Percentiles rank a stretch among this genome's conserved stretches.
phyloP scores from a whole-genome alignment of 1,140 invertebrate species.

The Neodiprion virginianus region DNA sequence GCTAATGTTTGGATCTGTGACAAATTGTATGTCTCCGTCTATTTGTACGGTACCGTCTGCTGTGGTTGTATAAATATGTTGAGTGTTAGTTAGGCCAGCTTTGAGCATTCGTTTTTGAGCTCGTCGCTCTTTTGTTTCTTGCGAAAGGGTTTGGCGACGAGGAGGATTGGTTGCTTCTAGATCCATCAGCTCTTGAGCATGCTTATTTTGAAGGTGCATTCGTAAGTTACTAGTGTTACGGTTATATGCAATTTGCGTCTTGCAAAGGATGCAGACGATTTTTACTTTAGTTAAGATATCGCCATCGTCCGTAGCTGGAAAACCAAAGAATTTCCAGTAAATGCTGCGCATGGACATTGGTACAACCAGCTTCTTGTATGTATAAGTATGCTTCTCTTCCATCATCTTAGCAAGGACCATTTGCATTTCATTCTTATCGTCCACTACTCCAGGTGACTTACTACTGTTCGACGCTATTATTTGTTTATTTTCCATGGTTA shows the following conservation, averaged over 20 bases:
- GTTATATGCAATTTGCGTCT: slow-evolving; percentile 69
- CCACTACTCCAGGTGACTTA: slow-evolving; percentile 19
- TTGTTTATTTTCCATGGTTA: slow-evolving; percentile 34
- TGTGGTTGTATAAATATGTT: slow-evolving; percentile 59
- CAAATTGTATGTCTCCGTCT: slow-evolving; percentile 59
- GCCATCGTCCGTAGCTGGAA: slow-evolving; percentile 68
- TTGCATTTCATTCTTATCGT: slow-evolving; percentile 46
- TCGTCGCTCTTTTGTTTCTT: slow-evolving; percentile 55
- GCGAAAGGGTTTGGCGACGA: slow-evolving; percentile 40
- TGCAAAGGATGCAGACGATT: slow-evolving; percentile 69
- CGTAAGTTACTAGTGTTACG: slow-evolving; percentile 70
- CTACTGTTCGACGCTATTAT: slow-evolving; percentile 21
- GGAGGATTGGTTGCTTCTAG: slow-evolving; percentile 55
- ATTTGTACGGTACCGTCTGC: slow-evolving; percentile 60
- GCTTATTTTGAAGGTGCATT: slow-evolving; percentile 70
- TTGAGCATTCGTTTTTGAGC: slow-evolving; percentile 55
- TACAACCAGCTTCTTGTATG: slow-evolving; percentile 64
- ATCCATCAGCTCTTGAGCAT: slow-evolving; percentile 59
- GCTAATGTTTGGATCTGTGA: slow-evolving; percentile 55
- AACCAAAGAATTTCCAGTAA: slow-evolving; percentile 73
- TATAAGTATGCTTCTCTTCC: slow-evolving; percentile 58
- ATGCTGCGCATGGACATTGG: slow-evolving; percentile 69
- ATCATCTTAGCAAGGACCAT: slow-evolving; percentile 54
- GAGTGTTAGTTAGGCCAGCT: slow-evolving; percentile 37
- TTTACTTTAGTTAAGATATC: slow-evolving; percentile 70